Conservation (phyloP, 2,888 invertebrate genomes). For the Noctuana brunneofusca region DNA sequence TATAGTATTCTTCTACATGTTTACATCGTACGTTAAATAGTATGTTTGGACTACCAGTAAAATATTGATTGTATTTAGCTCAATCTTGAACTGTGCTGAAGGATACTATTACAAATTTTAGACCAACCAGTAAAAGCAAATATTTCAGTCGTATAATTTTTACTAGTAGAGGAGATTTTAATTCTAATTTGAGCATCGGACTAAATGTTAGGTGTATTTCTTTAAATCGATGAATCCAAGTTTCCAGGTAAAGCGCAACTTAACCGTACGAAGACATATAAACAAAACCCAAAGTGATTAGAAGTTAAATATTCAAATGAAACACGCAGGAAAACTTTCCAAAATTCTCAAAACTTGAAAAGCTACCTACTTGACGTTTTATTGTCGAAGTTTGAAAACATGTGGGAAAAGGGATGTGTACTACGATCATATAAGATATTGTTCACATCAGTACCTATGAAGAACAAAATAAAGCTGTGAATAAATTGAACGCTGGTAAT, state of each 20-base stretch:
- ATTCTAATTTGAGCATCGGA: slow-evolving; percentile 73
- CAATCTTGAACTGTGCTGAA: slow-evolving; percentile 4
- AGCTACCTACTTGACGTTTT: slow-evolving; percentile 43
- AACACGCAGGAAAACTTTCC: slow-evolving; percentile 31
- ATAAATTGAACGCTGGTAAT: slow-evolving; percentile 34
- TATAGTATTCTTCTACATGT: slow-evolving; percentile 6
- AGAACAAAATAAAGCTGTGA: slow-evolving; percentile 22
- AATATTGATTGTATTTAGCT: slow-evolving; percentile 3
- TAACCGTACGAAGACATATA: slow-evolving; percentile 35
- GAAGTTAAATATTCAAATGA: slow-evolving; percentile 35
- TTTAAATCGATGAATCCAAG: slow-evolving; percentile 65
- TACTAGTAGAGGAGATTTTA: slow-evolving; percentile 58
- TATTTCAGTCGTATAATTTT: slow-evolving; percentile 41
- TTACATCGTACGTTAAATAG: slow-evolving; percentile 9
- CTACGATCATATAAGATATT: slow-evolving; percentile 40
- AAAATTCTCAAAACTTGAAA: slow-evolving; percentile 27
- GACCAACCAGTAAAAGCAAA: slow-evolving; percentile 22
- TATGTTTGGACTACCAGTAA: slow-evolving; percentile 8
- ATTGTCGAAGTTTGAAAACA: slow-evolving; percentile 65
- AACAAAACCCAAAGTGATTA: slow-evolving; percentile 34
- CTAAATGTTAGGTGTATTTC: slow-evolving; percentile 67
- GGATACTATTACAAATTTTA: slow-evolving; percentile 19
- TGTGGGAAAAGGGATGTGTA: slow-evolving; percentile 48
- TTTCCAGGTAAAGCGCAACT: slow-evolving; percentile 43
- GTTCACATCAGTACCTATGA: slow-evolving; percentile 20